Base-by-base conservation (phyloP, 1,140 invertebrate species). In the Heliconius melpomene region DNA sequence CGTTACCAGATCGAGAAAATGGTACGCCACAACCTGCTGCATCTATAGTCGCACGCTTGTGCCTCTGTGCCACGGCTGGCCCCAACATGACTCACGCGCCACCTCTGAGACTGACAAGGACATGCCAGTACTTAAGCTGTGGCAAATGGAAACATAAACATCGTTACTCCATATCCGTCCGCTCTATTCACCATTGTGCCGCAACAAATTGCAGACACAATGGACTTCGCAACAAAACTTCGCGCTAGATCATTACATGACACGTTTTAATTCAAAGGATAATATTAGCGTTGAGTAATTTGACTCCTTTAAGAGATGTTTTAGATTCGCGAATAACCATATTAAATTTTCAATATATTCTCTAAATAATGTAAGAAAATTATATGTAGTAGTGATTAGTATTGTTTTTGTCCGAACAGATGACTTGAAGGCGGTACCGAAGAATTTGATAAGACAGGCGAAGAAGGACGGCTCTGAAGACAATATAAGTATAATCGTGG, bases 401-500 rank as follows among this genome's bases (percentile, higher is more conserved):
- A 7, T 38, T 74, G 74, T 78, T 87, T 84, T 85, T 85, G 74
- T 85, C 70, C 77, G 52, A 74, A 72, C 95, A 97, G 97, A 96
- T 94, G 95, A 96, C 90, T 95, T 96, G 90, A 95, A 96, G 82
- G 94, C 94, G 85, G 95, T 96, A 83, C 96, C 97, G 82, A 95
- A 96, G 85, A 94, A 95, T 83, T 94, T 98, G 89, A 96, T 97
- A 75, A 95, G 96, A 81, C 94, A 96, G 86, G 97, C 98, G n/a
- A 97, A 97, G 91, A 93, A 95, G 82, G 95, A 96, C 85, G 96
- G 97, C 52, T 98, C 98, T 23, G 94, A 93, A 74, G 98, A 99
- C 94, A 99, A 99, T 92, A 98, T 98, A 90, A 97, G 97, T 70
- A 97, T 98, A 83, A 96, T 98, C 85, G 97, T 98, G 79, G 96